Conservation (phyloP, 1,140 invertebrate species). For the Leguminivora glycinivorella region DNA sequence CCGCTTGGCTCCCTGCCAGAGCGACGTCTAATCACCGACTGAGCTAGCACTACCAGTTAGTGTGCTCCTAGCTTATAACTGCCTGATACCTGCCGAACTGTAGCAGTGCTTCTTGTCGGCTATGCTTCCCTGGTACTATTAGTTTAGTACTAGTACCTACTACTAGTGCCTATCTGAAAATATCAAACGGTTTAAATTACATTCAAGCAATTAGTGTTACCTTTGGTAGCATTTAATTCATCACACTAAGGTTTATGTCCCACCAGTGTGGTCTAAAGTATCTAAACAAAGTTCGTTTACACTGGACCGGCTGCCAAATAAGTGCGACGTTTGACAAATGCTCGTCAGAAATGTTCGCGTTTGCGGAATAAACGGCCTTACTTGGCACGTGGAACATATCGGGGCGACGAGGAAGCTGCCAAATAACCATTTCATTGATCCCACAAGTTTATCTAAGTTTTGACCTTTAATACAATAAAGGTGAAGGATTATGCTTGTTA, state of each 20-base stretch:
- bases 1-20: slow-evolving; percentile 66
- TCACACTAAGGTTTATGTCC: no score
- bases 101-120: slow-evolving; percentile 35
- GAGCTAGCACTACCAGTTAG: slow-evolving; percentile 48
- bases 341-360: neutral
- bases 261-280: no score
- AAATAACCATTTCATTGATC: neutral
- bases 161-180: no score
- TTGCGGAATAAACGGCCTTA: slow-evolving; percentile 4
- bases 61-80: slow-evolving; percentile 63
- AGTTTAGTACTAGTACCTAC: no score
- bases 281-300: slow-evolving; percentile 24
- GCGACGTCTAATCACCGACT: slow-evolving; percentile 68
- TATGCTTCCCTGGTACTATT: slow-evolving; percentile 34
- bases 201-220: no score
- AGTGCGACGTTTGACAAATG: slow-evolving; percentile 14
- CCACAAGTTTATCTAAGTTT: neutral
- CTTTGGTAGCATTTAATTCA: no score
- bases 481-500: no score
- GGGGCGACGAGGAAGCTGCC: slow-evolving; percentile 5
- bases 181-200: no score
- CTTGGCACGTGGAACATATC: slow-evolving; percentile 1
- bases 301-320: slow-evolving; percentile 7
- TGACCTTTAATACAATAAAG: neutral
- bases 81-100: slow-evolving; percentile 60